Base-by-base conservation (phyloP, 1,140 invertebrate genomes). In the Propsilocerus akamusi region DNA sequence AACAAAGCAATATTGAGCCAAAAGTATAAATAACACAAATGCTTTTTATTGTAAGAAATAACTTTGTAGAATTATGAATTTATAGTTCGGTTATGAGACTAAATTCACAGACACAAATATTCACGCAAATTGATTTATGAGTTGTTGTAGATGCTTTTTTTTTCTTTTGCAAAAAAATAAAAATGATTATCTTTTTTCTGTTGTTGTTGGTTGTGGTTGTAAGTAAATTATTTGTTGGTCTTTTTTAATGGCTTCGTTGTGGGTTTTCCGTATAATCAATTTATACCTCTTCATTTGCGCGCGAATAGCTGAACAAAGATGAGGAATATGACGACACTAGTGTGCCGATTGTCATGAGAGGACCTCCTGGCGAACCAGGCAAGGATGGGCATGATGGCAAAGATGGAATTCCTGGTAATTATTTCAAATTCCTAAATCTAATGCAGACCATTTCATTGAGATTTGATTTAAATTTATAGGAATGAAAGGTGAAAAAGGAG, bases 401-500 rank as follows among this genome's bases (percentile, higher is more conserved):
- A 24, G 60, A 64, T 46, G 63, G 63, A 48, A n/a, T 41, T 41
- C 34, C 34, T 1, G 34, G 34, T 17, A 17, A 30, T 10, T 30
- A 30, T n/a, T 12, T 3, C 11, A 4, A 30, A 30, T 30, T 3
- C 7, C 14, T 4, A n/a, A 12, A 30, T n/a, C 7, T 12, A 12
- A 2, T 12, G 14, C 2, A 30, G 6, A 30, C n/a, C n/a, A 30
- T 30, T 30, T 12, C 14, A 30, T 3, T 30, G 14, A 3, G 11
- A 3, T 30, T n/a, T 7, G 11, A 12, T 30, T 8, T 30, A 12
- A 30, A 12, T 8, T 30, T 30, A 12, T 30, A 30, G 11, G 11
- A 6, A 37, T 46, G 37, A 65, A 65, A 48, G 64, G 63, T 10
- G 63, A 66, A 1, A 59, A 92, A 76, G 90, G 89, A 22, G 86